Base-by-base conservation (phyloP, 2,113 vertebrate species). In the Macquaria ambigua region DNA sequence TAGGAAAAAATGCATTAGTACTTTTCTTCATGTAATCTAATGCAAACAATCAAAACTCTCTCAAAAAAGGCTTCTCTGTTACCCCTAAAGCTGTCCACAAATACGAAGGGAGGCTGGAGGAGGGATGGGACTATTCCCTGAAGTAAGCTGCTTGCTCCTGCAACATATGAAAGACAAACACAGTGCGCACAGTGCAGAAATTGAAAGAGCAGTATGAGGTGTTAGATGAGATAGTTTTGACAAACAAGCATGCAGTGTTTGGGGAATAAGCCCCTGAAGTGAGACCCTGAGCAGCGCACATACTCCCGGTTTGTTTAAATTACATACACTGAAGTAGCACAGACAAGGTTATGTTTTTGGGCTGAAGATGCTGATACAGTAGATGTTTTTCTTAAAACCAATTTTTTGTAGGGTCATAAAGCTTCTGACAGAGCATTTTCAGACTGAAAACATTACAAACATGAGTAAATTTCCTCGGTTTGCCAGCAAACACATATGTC, bases 141-240 rank as follows among this genome's bases (percentile, higher is more conserved):
- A 86, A 74, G 87, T 69, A 46, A 74, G 66, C 74, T 52, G 73
- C 73, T 83, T 50, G 41, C 56, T 73, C 75, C 34, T 71, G 74
- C 82, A 79, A 61, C 67, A 87, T 87, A 79, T 86, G 85, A 89
- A 86, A 83, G 82, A 75, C 84, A 84, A 86, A 88, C 89, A 86
- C 43, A 61, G 48, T 28, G 46, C 1, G n/a, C 43, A 76, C 53
- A 48, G 73, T 55, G 81, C 82, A 78, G 81, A 85, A 88, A 92
- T 83, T 79, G 90, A 87, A 89, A 83, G 82, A 81, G 79, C 61
- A 71, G 61, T 59, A 74, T 56, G 77, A 83, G 74, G 69, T 74
- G 80, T 75, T 72, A 81, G 80, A 91, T 87, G 61, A 86, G 85
- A 79, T 84, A 80, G 87, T 67, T 82, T 84, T 18, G 7, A 70